Conservation (phyloP, 1,140 invertebrate species). For the Lithobius niger region DNA sequence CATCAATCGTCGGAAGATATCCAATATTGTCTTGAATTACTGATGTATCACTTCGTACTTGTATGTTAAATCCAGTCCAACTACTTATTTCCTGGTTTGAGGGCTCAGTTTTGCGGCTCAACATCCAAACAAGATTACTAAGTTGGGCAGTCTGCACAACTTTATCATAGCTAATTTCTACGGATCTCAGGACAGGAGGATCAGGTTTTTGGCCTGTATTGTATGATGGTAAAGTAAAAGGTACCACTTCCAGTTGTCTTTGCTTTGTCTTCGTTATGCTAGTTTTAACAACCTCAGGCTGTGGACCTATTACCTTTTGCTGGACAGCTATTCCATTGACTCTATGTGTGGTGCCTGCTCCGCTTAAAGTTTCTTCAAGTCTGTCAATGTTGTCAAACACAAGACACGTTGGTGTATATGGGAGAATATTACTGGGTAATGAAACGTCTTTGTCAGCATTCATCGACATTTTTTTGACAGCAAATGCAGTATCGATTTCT, state of each 20-base stretch:
- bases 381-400: conserved; percentile 23
- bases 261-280: background rate
- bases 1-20: conserved; percentile 10
- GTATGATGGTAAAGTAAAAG: background rate
- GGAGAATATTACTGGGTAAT: conserved; percentile 10
- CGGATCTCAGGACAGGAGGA: background rate
- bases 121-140: conserved; percentile 4
- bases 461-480: conserved; percentile 9
- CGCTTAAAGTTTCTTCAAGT: conserved; percentile 20
- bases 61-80: conserved; percentile 9
- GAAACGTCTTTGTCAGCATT: background rate
- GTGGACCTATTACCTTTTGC: background rate
- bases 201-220: background rate
- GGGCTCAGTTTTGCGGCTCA: background rate
- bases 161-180: background rate
- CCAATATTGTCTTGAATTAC: background rate
- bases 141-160: background rate
- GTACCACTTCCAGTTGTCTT: background rate
- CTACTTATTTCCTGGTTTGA: background rate
- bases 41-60: background rate
- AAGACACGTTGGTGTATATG: conserved; percentile 14
- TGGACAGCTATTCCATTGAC: conserved; percentile 22
- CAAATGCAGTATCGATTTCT: conserved; percentile 14
- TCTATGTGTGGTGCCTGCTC: conserved; percentile 19
- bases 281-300: background rate